Evolutionary conservation across 92 coral and sea anemone species (phyloP).

Genomic region (Umimayanthus kanabou): DNA sequence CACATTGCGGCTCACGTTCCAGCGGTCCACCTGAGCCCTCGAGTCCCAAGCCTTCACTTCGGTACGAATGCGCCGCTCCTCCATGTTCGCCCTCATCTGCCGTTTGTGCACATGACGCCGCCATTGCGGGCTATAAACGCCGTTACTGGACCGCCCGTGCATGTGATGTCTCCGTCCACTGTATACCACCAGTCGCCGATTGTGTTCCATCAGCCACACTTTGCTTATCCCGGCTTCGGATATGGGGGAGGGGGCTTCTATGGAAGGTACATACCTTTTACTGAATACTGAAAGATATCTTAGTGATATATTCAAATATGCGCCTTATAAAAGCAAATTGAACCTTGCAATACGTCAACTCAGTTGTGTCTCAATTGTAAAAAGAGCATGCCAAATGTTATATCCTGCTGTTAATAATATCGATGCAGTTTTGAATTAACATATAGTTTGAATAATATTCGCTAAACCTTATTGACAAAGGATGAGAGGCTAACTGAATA

Average conservation of each 20-base stretch:
- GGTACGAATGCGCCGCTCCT: constrained; percentile 99
- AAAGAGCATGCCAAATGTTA: neutral
- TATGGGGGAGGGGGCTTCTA: constrained; percentile 72
- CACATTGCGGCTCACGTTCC: constrained; percentile 99
- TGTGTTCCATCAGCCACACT: constrained; percentile 97
- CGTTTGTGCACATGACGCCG: constrained; percentile 99
- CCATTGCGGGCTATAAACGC: constrained; percentile 94
- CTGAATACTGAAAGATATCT: neutral
- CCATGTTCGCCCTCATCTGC: constrained; percentile 95
- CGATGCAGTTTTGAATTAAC: neutral
- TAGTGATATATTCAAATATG: too few species aligned
- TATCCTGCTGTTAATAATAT: neutral
- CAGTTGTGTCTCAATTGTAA: too few species aligned
- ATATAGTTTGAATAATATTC: too few species aligned
- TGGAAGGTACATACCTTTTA: constrained; percentile 61
- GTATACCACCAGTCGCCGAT: constrained; percentile 98
- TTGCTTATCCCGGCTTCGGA: constrained; percentile 72
- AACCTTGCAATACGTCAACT: neutral
- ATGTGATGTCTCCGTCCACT: constrained; percentile 98
- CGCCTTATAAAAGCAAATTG: neutral
- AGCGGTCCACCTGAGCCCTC: constrained; percentile 93
- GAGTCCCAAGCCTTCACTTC: constrained; percentile 96
- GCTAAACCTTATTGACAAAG: too few species aligned
- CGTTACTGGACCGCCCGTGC: constrained; percentile 94
- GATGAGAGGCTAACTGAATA: too few species aligned